Percentiles rank a stretch among this genome's conserved stretches.
phyloP scores from a whole-genome alignment of 2,113 vertebrate species.

The Leucopsar rothschildi region DNA sequence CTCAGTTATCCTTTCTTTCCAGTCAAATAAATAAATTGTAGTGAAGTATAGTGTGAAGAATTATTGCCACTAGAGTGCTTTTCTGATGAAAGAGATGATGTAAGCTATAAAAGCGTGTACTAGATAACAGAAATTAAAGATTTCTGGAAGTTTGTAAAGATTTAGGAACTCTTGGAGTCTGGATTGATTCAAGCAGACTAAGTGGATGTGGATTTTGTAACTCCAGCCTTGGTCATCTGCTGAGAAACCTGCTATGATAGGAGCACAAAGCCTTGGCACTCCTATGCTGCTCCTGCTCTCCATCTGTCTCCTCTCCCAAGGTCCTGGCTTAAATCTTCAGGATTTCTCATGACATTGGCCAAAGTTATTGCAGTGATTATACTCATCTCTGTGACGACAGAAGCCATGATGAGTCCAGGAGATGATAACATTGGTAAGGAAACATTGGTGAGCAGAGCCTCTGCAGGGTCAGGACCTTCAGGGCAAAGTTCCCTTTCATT shows the following conservation, averaged over 20 bases:
- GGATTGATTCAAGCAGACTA: background rate
- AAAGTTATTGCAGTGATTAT: background rate
- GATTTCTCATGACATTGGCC: background rate
- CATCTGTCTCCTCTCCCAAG: background rate
- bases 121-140: constrained; percentile 18
- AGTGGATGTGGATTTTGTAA: background rate
- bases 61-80: constrained; percentile 32
- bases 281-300: background rate
- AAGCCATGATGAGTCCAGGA: background rate
- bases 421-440: background rate
- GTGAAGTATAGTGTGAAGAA: constrained; percentile 31
- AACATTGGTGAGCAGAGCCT: background rate
- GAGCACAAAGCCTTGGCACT: background rate
- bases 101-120: constrained; percentile 4
- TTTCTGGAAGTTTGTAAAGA: constrained; percentile 9
- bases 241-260: background rate
- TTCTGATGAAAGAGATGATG: background rate
- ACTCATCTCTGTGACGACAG: background rate
- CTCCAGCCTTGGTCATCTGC: background rate
- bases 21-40: constrained; percentile 44
- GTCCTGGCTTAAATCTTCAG: background rate
- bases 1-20: constrained; percentile 23
- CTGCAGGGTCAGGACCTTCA: background rate
- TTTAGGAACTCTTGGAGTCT: background rate
- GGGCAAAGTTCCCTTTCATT: background rate